A percentile compares a stretch with the other conserved stretches of the same genome.
Evolutionary conservation across 2,113 vertebrate species (phyloP).

Genomic region (Oncorhynchus nerka): DNA sequence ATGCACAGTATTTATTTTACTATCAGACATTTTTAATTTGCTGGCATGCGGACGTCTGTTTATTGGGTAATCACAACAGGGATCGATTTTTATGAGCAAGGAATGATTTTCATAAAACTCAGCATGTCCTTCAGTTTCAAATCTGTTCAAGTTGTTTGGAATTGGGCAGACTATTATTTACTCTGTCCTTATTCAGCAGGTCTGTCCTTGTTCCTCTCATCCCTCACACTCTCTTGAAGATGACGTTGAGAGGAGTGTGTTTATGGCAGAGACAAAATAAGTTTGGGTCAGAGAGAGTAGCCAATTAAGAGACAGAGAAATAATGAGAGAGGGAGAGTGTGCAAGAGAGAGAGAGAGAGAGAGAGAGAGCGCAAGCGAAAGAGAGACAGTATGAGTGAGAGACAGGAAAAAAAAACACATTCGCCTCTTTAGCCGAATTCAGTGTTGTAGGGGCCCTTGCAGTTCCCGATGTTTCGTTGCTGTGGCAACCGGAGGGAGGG

Average conservation of each 20-base stretch:
- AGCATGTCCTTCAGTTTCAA: conserved; percentile 47
- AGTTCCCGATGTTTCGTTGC: conserved; percentile 95
- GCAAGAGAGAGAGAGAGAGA: conserved; percentile 61
- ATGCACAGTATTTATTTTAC: neutral
- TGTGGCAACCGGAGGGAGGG: conserved; percentile 83
- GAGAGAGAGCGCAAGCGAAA: conserved; percentile 60
- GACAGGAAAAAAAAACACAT: conserved; percentile 13
- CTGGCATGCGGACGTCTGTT: conserved; percentile 16
- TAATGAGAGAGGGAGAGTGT: conserved; percentile 61
- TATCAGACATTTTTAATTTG: conserved; percentile 7
- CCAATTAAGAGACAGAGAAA: conserved; percentile 87
- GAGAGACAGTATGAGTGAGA: conserved; percentile 27
- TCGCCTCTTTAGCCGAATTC: conserved; percentile 94
- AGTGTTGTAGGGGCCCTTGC: conserved; percentile 72
- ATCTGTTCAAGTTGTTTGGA: conserved; percentile 49
- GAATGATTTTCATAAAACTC: conserved; percentile 37
- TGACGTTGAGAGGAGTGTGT: conserved; percentile 63
- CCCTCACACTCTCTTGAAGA: conserved; percentile 57
- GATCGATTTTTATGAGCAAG: conserved; percentile 38
- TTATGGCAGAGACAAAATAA: conserved; percentile 79
- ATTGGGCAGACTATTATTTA: conserved; percentile 48
- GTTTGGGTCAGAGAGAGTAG: conserved; percentile 86
- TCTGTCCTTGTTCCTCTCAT: conserved; percentile 54
- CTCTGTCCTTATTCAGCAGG: conserved; percentile 49
- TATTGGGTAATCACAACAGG: conserved; percentile 21